Conservation (phyloP, 2,797 vertebrate species). For the Thaleichthys pacificus region DNA sequence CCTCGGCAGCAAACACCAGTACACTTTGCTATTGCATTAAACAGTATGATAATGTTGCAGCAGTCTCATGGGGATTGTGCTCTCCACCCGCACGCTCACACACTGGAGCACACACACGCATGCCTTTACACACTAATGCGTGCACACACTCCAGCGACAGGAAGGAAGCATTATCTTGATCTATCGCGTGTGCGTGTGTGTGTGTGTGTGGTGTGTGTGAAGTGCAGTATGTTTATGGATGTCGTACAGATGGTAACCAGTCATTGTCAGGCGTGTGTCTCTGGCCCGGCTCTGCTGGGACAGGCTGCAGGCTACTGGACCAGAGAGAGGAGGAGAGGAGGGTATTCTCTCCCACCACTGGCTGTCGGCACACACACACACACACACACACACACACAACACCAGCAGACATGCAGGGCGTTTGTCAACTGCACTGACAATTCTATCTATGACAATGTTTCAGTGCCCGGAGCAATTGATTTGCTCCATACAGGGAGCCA, state of each 20-base stretch:
- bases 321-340: conserved; percentile 19
- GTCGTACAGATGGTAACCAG: conserved; percentile 67
- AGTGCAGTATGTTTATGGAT: conserved; percentile 62
- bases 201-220: conserved; percentile 17
- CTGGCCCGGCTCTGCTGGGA: conserved; percentile 49
- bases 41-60: conserved; percentile 66
- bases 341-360: conserved; percentile 31
- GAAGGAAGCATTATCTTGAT: conserved; percentile 19
- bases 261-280: conserved; percentile 54
- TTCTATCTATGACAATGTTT: too few relatives aligned
- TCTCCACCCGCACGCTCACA: conserved; percentile 22
- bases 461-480: too few relatives aligned
- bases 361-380: conserved; percentile 9
- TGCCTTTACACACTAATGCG: too few relatives aligned
- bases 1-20: conserved; percentile 24
- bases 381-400: too few relatives aligned
- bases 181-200: conserved; percentile 59
- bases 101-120: background rate
- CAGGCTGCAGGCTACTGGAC: conserved; percentile 55
- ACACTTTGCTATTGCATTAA: conserved; percentile 54
- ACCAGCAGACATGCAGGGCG: conserved; percentile 22
- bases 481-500: conserved; percentile 29
- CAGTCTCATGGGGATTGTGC: conserved; percentile 57
- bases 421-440: conserved; percentile 23
- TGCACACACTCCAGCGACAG: too few relatives aligned